These are phyloP conservation scores for Caenorhabditis sp. DNA, from an alignment of 2,888 invertebrate genomes.

Conservation along the genomic window DNA sequence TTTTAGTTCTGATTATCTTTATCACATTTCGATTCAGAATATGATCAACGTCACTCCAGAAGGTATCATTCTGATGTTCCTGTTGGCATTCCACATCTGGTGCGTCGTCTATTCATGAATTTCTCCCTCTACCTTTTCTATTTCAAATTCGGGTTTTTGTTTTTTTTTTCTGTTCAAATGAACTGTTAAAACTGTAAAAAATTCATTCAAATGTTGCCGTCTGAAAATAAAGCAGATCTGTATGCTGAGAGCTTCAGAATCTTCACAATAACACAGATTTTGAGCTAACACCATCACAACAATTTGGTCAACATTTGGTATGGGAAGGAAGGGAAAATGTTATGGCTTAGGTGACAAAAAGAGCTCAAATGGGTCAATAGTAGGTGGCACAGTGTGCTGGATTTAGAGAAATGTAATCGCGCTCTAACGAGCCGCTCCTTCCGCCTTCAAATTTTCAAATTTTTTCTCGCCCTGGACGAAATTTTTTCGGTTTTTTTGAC, in stretches of 20 bases:
- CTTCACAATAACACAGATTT: conserved; percentile 29
- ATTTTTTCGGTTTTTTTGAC: no score
- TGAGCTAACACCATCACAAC: conserved; percentile 65
- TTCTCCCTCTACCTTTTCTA: neutral
- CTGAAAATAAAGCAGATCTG: conserved; percentile 69
- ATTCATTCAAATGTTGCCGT: conserved; percentile 53
- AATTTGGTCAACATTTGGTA: conserved; percentile 61
- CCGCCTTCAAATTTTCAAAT: no score
- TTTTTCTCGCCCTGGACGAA: no score
- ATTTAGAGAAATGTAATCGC: no score
- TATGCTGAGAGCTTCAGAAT: conserved; percentile 54
- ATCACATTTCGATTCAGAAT: conserved; percentile 21
- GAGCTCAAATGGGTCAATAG: conserved; percentile 58
- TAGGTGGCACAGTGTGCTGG: no score
- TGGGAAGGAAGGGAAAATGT: conserved; percentile 31
- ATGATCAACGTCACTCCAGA: conserved; percentile 69
- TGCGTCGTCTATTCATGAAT: conserved; percentile 58
- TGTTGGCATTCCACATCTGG: conserved; percentile 64
- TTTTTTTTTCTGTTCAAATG: neutral
- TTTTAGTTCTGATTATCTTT: neutral
- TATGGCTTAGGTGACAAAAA: conserved; percentile 67
- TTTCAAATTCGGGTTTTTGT: neutral
- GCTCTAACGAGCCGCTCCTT: no score
- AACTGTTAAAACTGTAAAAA: neutral
- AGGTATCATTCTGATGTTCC: conserved; percentile 60